Evolutionary conservation across 2,113 vertebrate species (phyloP), one percentile per base, ranked within the genome.

Genomic region (Mus pahari): DNA sequence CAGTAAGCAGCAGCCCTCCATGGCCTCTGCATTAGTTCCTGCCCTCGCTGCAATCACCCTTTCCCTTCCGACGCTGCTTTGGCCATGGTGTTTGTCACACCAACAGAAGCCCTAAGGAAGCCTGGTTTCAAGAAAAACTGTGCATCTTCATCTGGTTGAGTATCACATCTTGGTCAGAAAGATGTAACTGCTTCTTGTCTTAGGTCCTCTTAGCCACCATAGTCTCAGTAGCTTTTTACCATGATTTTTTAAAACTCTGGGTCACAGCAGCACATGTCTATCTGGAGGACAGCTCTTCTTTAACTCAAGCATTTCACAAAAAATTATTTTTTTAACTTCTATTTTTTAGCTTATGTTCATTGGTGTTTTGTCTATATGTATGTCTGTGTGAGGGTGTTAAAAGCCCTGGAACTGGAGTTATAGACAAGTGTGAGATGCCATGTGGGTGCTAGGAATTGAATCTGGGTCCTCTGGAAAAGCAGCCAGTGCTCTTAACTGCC

Each of bases 91-190:
- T 39, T 81, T 58, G 31, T 58, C 53, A 55, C 10, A 24, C 53
- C 9, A 55, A n/a, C 10, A 58, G 36, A 14, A 62, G 16, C 3
- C n/a, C n/a, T 42, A 31, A 28, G 13, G 31, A 60, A 42, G n/a
- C 55, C 55, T 90, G 48, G 31, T 89, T 92, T 92, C 14, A 90
- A n/a, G 22, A 96, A 83, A 77, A 48, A 58, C 60, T 53, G 89
- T 74, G 13, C 7, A 11, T 24, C 39, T 50, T 71, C 62, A 70
- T 50, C 84, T 39, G 26, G 58, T 11, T 64, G 19, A 88, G 28
- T 60, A 89, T 88, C n/a, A 45, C 42, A 48, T 45, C 16, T 45
- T 31, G 26, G 42, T 20, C 26, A 64, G n/a, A 60, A 82, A 60
- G 55, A 39, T 60, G 36, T 8, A 58, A 58, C 11, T 39, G 39